These are phyloP conservation scores for Mystacides longicornis DNA, from an alignment of 2,888 invertebrate species.

Conservation along the genomic window DNA sequence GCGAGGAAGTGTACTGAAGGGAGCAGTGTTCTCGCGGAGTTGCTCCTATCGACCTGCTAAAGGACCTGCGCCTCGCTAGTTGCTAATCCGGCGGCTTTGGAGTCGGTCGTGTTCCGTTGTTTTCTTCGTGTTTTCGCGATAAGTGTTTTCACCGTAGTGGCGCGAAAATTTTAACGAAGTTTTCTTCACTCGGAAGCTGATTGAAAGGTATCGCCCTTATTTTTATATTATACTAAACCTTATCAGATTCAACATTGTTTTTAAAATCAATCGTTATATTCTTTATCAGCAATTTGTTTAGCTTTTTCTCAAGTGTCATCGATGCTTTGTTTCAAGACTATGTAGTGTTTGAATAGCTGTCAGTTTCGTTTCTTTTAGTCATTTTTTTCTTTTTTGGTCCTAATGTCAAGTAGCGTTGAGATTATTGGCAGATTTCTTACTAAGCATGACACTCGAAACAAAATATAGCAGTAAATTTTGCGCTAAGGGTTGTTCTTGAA, in stretches of 20 bases:
- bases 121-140: conserved; percentile 13
- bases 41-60: conserved; percentile 16
- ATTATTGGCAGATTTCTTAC: neutral
- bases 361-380: conserved; percentile 6
- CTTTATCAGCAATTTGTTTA: neutral
- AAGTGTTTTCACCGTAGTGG: conserved; percentile 19
- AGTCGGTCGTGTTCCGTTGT: conserved; percentile 9
- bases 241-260: conserved; percentile 3
- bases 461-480: neutral
- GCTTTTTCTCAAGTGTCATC: neutral
- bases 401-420: neutral
- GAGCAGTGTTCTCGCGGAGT: neutral
- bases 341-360: conserved; percentile 15
- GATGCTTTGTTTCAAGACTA: conserved; percentile 17
- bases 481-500: neutral
- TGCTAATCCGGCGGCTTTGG: conserved; percentile 18
- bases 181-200: conserved; percentile 3
- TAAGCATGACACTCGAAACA: neutral
- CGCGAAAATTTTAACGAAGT: conserved; percentile 17
- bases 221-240: neutral
- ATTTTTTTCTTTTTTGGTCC: neutral
- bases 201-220: conserved; percentile 11
- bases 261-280: neutral
- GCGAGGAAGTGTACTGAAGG: conserved; percentile 4
- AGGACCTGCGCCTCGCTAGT: conserved; percentile 19